phyloP scores from a whole-genome alignment of 2,113 vertebrate species.

The Stictonetta naevosa region DNA sequence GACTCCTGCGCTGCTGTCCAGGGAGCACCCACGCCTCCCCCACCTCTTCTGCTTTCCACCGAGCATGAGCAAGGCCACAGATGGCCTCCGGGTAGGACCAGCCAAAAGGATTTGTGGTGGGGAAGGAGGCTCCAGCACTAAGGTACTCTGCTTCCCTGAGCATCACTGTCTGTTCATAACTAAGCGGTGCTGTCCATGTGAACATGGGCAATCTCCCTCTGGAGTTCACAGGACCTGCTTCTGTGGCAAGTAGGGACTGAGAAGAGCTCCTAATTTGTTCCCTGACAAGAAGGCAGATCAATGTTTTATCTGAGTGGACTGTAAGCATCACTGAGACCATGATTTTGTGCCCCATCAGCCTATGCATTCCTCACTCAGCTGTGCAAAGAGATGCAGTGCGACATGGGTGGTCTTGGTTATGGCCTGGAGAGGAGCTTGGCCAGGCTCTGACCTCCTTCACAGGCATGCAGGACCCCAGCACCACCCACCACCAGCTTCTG shows the following conservation, averaged over 20 bases:
- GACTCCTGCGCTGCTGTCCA: background rate
- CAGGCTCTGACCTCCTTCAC: background rate
- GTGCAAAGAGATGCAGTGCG: background rate
- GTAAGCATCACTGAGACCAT: background rate
- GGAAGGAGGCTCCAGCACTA: background rate
- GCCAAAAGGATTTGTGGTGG: too few species aligned
- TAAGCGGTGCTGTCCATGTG: background rate
- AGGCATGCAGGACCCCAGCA: background rate
- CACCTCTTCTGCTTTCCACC: background rate
- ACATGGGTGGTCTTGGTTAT: background rate
- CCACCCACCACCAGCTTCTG: background rate
- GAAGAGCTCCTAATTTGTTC: background rate
- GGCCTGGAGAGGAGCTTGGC: fast-evolving
- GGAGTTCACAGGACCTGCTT: background rate
- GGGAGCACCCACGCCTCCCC: background rate
- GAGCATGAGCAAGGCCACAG: background rate
- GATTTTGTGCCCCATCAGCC: background rate
- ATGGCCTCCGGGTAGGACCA: background rate
- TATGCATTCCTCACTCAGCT: background rate
- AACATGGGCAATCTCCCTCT: background rate
- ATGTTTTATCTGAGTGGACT: background rate
- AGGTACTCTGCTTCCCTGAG: background rate
- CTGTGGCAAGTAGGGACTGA: background rate
- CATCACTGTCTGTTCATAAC: background rate
- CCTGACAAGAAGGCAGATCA: background rate